phyloP scores from a whole-genome alignment of 2,113 vertebrate species.

The Prunella himalayana region DNA sequence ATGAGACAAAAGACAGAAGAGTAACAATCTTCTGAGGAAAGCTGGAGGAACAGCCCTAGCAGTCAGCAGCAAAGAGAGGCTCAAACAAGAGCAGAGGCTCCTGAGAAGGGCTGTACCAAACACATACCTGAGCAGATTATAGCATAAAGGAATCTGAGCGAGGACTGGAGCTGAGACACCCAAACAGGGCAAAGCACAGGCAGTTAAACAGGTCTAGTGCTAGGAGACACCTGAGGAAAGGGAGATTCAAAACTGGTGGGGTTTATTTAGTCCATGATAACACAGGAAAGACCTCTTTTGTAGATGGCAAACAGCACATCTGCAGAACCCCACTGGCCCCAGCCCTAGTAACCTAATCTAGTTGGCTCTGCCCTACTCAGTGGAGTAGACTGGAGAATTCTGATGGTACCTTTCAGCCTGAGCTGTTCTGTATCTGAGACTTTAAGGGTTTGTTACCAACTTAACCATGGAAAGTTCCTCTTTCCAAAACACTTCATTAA shows the following conservation, averaged over 20 bases:
- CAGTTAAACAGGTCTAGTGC: background rate
- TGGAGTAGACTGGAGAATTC: background rate
- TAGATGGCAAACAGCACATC: background rate
- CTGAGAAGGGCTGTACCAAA: background rate
- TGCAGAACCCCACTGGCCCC: background rate
- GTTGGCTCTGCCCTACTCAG: background rate
- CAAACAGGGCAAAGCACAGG: fast-evolving
- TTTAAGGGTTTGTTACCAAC: background rate
- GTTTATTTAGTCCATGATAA: background rate
- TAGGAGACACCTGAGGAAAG: background rate
- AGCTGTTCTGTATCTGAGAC: background rate
- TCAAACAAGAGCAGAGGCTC: background rate
- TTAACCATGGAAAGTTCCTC: background rate
- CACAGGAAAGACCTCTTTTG: background rate
- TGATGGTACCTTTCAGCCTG: background rate
- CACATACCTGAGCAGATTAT: background rate
- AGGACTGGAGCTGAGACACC: background rate
- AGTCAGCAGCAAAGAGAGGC: background rate
- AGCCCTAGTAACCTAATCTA: too few relatives aligned
- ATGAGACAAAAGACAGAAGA: background rate
- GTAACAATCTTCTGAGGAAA: background rate
- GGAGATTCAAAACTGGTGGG: background rate
- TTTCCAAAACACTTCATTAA: background rate
- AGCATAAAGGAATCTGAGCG: background rate
- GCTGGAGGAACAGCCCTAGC: background rate